Evolutionary conservation across 2,113 vertebrate species (phyloP).

Genomic region (Tauraco erythrolophus): DNA sequence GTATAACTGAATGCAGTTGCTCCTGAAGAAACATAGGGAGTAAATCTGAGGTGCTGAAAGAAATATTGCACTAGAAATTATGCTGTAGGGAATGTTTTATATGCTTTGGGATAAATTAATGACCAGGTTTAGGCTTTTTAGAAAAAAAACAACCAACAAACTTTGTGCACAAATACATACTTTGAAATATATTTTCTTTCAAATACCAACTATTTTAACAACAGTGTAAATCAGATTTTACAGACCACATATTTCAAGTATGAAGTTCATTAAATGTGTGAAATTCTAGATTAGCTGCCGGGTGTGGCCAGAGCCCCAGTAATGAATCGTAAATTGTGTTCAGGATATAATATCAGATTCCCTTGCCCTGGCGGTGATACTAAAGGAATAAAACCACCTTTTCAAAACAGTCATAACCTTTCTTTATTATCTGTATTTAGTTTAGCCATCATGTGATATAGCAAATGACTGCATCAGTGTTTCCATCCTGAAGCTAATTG

Average conservation of each 20-base stretch:
- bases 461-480: background rate
- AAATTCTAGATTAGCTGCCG: conserved; percentile 77
- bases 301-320: conserved; percentile 67
- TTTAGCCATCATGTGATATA: background rate
- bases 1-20: conserved; percentile 32
- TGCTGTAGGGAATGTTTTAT: conserved; percentile 62
- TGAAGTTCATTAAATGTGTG: conserved; percentile 83
- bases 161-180: conserved; percentile 66
- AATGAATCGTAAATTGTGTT: conserved; percentile 73
- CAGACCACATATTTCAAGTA: conserved; percentile 77
- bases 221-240: conserved; percentile 80
- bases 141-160: background rate
- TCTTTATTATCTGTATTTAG: conserved; percentile 16
- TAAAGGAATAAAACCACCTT: conserved; percentile 42
- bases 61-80: conserved; percentile 76
- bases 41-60: conserved; percentile 81
- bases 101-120: conserved; percentile 70
- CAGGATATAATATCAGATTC: conserved; percentile 60
- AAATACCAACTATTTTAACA: conserved; percentile 70
- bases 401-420: conserved; percentile 20
- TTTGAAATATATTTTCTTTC: conserved; percentile 63
- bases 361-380: background rate
- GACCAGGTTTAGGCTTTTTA: conserved; percentile 18
- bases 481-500: background rate
- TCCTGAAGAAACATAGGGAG: conserved; percentile 4